Conservation (phyloP, 1,140 invertebrate genomes). For the Trypoxylus dichotomus region DNA sequence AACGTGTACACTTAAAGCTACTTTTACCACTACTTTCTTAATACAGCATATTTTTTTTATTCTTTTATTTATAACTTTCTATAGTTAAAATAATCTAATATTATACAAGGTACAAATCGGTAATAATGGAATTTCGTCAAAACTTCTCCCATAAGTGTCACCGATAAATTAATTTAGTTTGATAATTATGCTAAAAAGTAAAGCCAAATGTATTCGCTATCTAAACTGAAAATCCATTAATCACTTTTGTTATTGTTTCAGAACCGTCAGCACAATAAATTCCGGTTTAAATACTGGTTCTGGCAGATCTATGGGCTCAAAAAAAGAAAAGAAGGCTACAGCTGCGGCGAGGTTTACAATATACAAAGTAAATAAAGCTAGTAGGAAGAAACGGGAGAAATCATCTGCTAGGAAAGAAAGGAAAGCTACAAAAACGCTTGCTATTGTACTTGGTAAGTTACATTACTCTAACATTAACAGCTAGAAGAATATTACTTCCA, state of each 20-base stretch:
- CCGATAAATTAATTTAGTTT: no score
- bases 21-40: no score
- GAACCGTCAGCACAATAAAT: conserved; percentile 56
- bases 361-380: conserved; percentile 92
- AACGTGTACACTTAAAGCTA: no score
- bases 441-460: conserved; percentile 93
- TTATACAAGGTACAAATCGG: not conserved
- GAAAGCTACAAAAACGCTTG: conserved; percentile 98
- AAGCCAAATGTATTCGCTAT: no score
- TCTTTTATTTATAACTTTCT: no score
- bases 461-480: not conserved
- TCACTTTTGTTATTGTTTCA: conserved; percentile 43
- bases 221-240: not conserved
- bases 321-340: conserved; percentile 71
- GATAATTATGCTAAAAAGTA: no score
- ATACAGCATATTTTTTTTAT: no score
- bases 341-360: conserved; percentile 82
- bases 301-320: conserved; percentile 57
- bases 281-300: conserved; percentile 47
- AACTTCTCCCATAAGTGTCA: no score
- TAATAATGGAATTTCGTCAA: no score
- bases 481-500: not conserved
- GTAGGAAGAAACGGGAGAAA: conserved; percentile 91
- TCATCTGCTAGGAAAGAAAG: conserved; percentile 94
- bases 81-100: no score